Evolutionary conservation across 2,797 vertebrate species (phyloP).

Genomic region (Parambassis ranga): DNA sequence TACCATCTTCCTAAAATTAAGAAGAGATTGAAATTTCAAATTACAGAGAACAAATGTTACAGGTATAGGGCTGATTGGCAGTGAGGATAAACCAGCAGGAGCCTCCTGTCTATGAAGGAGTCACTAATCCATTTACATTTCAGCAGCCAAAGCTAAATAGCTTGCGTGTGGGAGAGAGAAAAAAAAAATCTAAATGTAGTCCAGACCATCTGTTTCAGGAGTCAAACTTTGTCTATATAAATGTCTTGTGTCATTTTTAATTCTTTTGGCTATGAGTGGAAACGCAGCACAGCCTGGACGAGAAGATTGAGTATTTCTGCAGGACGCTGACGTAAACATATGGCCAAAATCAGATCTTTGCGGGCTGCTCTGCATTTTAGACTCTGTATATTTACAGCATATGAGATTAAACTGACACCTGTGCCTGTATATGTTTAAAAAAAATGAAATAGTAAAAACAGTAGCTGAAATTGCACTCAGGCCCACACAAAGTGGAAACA

Average conservation of each 20-base stretch:
- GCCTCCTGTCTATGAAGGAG: conserved; percentile 13
- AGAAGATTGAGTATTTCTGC: conserved; percentile 54
- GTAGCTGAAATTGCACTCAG: background rate
- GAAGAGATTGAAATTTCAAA: conserved; percentile 24
- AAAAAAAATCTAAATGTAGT: conserved; percentile 34
- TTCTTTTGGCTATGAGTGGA: conserved; percentile 54
- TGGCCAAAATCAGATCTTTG: conserved; percentile 22
- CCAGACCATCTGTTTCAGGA: conserved; percentile 68
- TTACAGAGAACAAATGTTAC: conserved; percentile 39
- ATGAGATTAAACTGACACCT: conserved; percentile 27
- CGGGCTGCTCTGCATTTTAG: conserved; percentile 7
- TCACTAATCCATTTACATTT: conserved; percentile 45
- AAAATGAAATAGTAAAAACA: conserved; percentile 6
- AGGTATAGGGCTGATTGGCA: conserved; percentile 24
- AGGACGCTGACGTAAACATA: conserved; percentile 36
- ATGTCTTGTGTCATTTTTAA: conserved; percentile 52
- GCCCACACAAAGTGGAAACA: conserved; percentile 9
- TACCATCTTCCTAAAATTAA: too few relatives aligned
- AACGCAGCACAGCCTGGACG: conserved; percentile 30
- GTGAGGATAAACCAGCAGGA: conserved; percentile 37
- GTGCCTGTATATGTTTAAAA: background rate
- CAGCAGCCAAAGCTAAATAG: conserved; percentile 23
- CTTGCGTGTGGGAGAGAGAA: background rate
- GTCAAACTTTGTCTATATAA: conserved; percentile 52
- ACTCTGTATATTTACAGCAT: conserved; percentile 19